Conservation (phyloP, 53 echinoderm and acorn worm species). For the Mesocentrotus franciscanus region DNA sequence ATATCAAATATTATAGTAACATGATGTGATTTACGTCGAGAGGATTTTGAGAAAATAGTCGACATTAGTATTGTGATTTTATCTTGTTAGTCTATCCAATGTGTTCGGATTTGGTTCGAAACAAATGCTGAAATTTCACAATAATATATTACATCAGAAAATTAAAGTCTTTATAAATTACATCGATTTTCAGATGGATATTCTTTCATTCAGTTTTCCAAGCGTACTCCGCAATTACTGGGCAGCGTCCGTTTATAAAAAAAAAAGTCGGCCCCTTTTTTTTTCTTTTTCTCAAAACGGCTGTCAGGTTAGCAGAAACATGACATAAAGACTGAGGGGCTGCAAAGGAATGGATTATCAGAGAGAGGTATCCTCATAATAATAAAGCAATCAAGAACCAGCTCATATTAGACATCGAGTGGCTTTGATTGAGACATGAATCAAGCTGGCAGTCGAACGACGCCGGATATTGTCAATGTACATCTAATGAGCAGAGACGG, state of each 20-base stretch:
- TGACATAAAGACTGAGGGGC: background rate
- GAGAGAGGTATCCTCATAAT: background rate
- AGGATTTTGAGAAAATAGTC: background rate
- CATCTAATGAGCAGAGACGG: conserved; percentile 1
- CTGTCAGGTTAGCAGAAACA: background rate
- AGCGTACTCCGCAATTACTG: background rate
- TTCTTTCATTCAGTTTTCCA: background rate
- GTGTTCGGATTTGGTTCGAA: too few relatives aligned
- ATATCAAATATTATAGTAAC: too few relatives aligned
- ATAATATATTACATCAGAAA: too few relatives aligned
- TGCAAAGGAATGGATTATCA: background rate
- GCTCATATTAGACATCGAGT: background rate
- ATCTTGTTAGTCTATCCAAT: too few relatives aligned
- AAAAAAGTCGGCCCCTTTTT: background rate
- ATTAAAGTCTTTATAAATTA: too few relatives aligned
- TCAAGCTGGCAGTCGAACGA: background rate
- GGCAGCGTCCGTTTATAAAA: too few relatives aligned
- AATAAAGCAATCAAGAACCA: background rate
- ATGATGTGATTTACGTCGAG: too few relatives aligned
- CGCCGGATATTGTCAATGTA: conserved; percentile 26
- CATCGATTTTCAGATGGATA: background rate
- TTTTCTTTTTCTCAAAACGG: too few relatives aligned
- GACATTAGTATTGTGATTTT: too few relatives aligned
- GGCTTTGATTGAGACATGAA: background rate
- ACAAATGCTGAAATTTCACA: too few relatives aligned